These are phyloP conservation scores for Chrysochloris asiatica DNA, from an alignment of 2,113 vertebrate genomes.

Conservation along the genomic window DNA sequence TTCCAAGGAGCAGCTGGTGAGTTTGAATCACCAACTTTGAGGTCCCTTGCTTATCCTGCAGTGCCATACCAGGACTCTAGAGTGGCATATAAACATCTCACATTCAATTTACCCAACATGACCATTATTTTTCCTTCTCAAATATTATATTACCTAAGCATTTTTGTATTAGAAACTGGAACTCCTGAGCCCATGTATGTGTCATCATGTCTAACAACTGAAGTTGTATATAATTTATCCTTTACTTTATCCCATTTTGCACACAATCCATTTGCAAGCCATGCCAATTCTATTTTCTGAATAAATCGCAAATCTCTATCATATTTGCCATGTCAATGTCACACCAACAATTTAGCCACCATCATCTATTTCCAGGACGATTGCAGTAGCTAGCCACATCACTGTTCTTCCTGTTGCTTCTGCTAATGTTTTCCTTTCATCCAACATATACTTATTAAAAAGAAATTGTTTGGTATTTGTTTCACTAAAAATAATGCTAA, in stretches of 20 bases:
- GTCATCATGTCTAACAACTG: background rate
- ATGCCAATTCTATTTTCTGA: background rate
- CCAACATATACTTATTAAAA: no score
- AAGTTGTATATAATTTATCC: background rate
- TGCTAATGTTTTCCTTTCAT: no score
- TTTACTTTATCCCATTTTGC: background rate
- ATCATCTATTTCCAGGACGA: background rate
- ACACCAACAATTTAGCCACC: no score
- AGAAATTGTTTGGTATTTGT: no score
- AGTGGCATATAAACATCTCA: background rate
- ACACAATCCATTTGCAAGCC: background rate
- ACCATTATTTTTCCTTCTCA: background rate
- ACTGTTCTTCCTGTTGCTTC: background rate
- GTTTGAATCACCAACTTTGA: no score
- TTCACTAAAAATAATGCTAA: no score
- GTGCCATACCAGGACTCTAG: no score
- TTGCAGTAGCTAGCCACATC: background rate
- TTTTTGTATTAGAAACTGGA: background rate
- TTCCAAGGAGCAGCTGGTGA: no score
- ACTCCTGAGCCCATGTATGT: background rate
- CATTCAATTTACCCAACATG: constrained; percentile 1
- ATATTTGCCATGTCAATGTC: background rate
- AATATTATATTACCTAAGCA: background rate
- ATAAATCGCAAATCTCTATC: background rate
- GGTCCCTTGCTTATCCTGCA: no score